Evolutionary conservation across 2,113 vertebrate species (phyloP).

Genomic region (Tretioscincus oriximinensis): DNA sequence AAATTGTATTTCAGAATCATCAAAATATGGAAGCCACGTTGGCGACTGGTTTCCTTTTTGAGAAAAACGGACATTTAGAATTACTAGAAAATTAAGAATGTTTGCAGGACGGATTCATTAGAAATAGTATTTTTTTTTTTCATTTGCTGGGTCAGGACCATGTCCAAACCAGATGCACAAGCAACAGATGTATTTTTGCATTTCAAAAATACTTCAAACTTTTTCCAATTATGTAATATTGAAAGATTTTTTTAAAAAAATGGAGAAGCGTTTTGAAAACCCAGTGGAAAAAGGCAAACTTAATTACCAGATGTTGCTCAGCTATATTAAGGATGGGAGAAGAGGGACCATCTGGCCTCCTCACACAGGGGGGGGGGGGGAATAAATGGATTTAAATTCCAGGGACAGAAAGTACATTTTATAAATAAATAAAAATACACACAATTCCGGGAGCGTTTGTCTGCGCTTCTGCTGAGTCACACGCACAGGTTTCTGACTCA

Average conservation of each 20-base stretch:
- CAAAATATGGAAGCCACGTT: not conserved
- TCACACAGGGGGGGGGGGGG: not conserved
- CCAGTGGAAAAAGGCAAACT: not conserved
- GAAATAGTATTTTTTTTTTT: no score
- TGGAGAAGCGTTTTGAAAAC: not conserved
- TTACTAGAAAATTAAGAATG: not conserved
- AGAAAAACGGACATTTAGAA: not conserved
- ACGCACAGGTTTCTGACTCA: not conserved
- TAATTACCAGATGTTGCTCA: not conserved
- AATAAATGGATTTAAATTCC: not conserved
- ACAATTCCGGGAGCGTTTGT: not conserved
- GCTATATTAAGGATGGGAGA: not conserved
- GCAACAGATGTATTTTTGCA: no score
- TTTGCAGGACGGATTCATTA: not conserved
- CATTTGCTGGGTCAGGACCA: no score
- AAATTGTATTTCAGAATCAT: not conserved
- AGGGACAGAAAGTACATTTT: not conserved
- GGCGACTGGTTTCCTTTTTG: no score
- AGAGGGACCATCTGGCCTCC: no score
- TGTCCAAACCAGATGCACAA: no score
- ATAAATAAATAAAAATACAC: not conserved
- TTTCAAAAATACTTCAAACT: no score
- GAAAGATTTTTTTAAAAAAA: not conserved
- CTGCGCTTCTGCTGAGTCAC: constrained; percentile 2
- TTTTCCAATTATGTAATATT: no score